Percentiles rank a stretch among this genome's conserved stretches.
Evolutionary conservation across 2,888 invertebrate species (phyloP).

Genomic region (Habroteleia sp.): DNA sequence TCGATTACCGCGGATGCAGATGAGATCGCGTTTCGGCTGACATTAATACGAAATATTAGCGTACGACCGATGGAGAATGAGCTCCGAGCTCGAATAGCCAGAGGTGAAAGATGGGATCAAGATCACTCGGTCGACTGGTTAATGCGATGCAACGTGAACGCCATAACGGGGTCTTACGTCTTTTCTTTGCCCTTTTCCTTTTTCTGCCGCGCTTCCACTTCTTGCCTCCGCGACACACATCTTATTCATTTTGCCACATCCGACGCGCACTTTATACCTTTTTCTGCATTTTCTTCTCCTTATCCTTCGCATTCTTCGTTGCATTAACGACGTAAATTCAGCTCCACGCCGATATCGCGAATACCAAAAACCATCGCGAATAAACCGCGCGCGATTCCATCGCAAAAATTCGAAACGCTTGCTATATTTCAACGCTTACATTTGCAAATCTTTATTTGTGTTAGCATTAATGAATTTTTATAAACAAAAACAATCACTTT

Average conservation of each 20-base stretch:
- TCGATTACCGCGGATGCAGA: conserved; percentile 55
- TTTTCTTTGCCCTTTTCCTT: conserved; percentile 45
- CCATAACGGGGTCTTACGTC: conserved; percentile 69
- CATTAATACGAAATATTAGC: conserved; percentile 60
- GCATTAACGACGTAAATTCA: conserved; percentile 51
- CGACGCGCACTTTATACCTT: conserved; percentile 40
- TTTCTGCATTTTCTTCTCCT: conserved; percentile 47
- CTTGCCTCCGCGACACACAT: conserved; percentile 55
- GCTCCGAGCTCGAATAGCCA: conserved; percentile 34
- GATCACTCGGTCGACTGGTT: conserved; percentile 79
- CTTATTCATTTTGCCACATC: conserved; percentile 57
- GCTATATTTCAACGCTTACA: too few relatives aligned
- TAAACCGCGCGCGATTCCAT: conserved; percentile 12
- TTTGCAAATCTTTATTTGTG: too few relatives aligned
- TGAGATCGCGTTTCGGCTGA: conserved; percentile 61
- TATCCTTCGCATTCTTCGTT: conserved; percentile 49
- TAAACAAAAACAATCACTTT: too few relatives aligned
- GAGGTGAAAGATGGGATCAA: conserved; percentile 74
- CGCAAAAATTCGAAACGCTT: background rate
- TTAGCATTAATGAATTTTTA: too few relatives aligned
- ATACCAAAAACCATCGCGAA: conserved; percentile 36
- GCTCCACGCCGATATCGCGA: conserved; percentile 35
- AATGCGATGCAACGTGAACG: conserved; percentile 76
- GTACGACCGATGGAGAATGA: conserved; percentile 33
- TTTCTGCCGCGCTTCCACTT: conserved; percentile 50